A percentile compares a stretch with the other conserved stretches of the same genome.
Evolutionary conservation across 2,888 invertebrate genomes (phyloP).

Genomic region (Vanessa cardui): DNA sequence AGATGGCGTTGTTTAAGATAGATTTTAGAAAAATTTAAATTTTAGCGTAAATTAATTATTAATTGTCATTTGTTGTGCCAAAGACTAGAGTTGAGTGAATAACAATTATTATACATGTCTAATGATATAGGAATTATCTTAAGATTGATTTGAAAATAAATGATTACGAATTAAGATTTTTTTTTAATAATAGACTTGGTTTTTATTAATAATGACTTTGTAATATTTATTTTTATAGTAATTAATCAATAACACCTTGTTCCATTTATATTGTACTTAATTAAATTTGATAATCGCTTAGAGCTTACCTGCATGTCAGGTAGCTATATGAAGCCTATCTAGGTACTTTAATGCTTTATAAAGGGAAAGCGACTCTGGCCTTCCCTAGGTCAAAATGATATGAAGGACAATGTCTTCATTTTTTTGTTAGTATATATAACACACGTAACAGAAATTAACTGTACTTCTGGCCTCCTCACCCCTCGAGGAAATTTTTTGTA

Average conservation of each 20-base stretch:
- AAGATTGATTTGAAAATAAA: conserved; percentile 8
- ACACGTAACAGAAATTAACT: too few relatives aligned
- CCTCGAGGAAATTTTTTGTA: neutral
- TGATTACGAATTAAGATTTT: conserved; percentile 12
- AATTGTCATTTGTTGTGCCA: conserved; percentile 9
- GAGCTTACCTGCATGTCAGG: too few relatives aligned
- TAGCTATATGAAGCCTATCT: too few relatives aligned
- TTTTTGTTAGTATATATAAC: too few relatives aligned
- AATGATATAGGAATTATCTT: conserved; percentile 9
- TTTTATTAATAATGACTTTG: neutral
- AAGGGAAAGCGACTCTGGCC: too few relatives aligned
- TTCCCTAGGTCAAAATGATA: too few relatives aligned
- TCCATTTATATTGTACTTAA: too few relatives aligned
- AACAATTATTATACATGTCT: conserved; percentile 2
- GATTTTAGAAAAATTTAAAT: conserved; percentile 4
- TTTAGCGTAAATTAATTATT: conserved; percentile 1
- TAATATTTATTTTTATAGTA: neutral
- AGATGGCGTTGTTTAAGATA: conserved; percentile 57
- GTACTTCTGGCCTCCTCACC: too few relatives aligned
- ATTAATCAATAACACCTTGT: neutral
- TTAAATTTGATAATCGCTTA: too few relatives aligned
- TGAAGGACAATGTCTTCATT: too few relatives aligned
- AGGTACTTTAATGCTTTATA: too few relatives aligned
- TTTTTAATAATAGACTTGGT: neutral
- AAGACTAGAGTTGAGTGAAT: conserved; percentile 2